phyloP scores from a whole-genome alignment of 2,113 vertebrate species.

The Atractosteus spatula region DNA sequence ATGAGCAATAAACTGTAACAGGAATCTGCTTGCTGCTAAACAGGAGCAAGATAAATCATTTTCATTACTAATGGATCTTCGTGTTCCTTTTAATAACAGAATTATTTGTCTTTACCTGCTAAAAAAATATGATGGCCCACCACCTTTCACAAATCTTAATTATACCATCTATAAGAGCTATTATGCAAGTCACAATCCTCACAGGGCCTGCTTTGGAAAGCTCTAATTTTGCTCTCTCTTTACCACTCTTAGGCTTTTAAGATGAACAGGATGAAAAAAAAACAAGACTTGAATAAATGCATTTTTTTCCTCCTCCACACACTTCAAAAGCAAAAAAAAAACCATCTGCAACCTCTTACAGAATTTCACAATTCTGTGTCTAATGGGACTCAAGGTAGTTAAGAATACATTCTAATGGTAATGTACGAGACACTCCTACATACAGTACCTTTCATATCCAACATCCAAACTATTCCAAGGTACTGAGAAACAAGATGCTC shows the following conservation, averaged over 20 bases:
- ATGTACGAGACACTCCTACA: too few species aligned
- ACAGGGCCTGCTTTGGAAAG: neutral
- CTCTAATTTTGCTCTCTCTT: neutral
- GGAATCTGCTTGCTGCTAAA: neutral
- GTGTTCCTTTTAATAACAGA: constrained; percentile 1
- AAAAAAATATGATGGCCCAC: neutral
- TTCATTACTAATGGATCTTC: neutral
- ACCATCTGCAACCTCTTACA: too few species aligned
- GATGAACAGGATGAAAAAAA: neutral
- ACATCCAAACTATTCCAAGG: too few species aligned
- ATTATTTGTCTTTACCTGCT: neutral
- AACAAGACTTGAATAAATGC: too few species aligned
- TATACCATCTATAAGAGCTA: neutral
- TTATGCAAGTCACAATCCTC: neutral
- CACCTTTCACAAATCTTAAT: constrained; percentile 6
- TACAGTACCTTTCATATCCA: too few species aligned
- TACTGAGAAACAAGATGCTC: too few species aligned
- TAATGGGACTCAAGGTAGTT: too few species aligned
- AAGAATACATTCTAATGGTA: too few species aligned
- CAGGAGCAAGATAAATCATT: neutral
- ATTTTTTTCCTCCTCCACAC: too few species aligned
- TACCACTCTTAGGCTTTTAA: constrained; percentile 1
- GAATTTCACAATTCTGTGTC: too few species aligned
- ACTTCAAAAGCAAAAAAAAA: too few species aligned
- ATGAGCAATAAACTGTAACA: neutral